Evolutionary conservation across 2,113 vertebrate genomes (phyloP).

Genomic region (Syrmaticus mikado): DNA sequence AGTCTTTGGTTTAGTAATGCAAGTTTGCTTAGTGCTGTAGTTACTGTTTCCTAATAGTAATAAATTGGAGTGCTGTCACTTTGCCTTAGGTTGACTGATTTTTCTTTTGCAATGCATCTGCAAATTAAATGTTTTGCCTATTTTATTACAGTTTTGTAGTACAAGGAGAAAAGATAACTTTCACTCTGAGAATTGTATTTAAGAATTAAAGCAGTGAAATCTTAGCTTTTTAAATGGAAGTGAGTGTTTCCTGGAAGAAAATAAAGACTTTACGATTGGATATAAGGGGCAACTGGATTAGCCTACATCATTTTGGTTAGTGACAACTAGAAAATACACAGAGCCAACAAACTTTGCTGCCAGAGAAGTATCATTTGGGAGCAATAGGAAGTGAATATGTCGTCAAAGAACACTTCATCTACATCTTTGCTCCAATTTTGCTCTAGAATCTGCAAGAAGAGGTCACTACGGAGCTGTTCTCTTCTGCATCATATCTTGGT

Average conservation of each 20-base stretch:
- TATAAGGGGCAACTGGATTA: not conserved
- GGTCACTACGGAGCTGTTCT: not conserved
- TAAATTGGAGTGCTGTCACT: not conserved
- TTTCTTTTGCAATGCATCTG: conserved; percentile 29
- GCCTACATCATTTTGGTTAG: not conserved
- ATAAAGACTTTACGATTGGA: not conserved
- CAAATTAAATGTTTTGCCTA: not conserved
- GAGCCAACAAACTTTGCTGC: not conserved
- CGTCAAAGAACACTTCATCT: not conserved
- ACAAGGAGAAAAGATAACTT: conserved; percentile 6
- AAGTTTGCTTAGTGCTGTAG: not conserved
- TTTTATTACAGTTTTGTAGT: not conserved
- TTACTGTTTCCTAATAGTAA: not conserved
- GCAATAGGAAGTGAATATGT: not conserved
- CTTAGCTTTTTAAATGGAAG: not conserved
- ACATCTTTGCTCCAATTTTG: not conserved
- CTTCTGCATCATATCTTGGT: not conserved
- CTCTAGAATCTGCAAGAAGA: not conserved
- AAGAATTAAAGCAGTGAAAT: not conserved
- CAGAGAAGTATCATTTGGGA: not conserved
- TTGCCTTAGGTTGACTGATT: not conserved
- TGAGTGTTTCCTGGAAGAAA: not conserved
- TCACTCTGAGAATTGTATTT: not conserved
- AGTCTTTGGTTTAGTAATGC: not conserved
- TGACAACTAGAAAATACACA: not conserved